These are phyloP conservation scores for Oryzias javanicus DNA, from an alignment of 2,113 vertebrate species.

Conservation along the genomic window DNA sequence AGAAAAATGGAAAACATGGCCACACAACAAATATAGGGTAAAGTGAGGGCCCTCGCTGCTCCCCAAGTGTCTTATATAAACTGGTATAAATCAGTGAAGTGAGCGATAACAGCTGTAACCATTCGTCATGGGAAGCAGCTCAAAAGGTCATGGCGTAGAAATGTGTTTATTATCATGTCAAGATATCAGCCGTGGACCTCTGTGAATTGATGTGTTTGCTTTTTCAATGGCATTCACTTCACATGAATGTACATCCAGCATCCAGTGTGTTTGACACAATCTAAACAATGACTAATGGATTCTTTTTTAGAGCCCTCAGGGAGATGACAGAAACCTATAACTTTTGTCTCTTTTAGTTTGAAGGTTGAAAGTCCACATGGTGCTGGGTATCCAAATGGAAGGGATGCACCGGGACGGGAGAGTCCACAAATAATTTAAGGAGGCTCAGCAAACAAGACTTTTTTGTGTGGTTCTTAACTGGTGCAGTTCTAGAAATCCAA, in stretches of 20 bases:
- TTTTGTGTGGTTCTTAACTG: no score
- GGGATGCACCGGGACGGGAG: constrained; percentile 45
- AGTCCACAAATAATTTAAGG: constrained; percentile 22
- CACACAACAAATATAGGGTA: no score
- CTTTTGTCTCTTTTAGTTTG: constrained; percentile 29
- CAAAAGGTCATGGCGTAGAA: constrained; percentile 41
- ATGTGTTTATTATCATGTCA: constrained; percentile 60
- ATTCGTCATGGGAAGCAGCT: constrained; percentile 30
- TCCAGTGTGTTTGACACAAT: constrained; percentile 39
- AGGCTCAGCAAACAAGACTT: no score
- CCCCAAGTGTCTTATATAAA: constrained; percentile 7
- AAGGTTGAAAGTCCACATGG: constrained; percentile 17
- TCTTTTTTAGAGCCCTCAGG: constrained; percentile 28
- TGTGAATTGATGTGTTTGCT: constrained; percentile 33
- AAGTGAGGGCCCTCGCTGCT: not conserved
- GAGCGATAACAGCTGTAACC: constrained; percentile 40
- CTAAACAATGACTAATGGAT: constrained; percentile 48
- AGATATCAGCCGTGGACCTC: constrained; percentile 42
- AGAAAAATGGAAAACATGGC: no score
- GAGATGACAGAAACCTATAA: constrained; percentile 19
- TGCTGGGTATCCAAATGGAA: constrained; percentile 53
- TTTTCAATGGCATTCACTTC: constrained; percentile 40
- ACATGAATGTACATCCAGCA: constrained; percentile 19
- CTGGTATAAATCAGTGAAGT: constrained; percentile 30
- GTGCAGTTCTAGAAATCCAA: no score